Conservation (phyloP, 2,797 vertebrate species). For the Syngnathus rostellatus region DNA sequence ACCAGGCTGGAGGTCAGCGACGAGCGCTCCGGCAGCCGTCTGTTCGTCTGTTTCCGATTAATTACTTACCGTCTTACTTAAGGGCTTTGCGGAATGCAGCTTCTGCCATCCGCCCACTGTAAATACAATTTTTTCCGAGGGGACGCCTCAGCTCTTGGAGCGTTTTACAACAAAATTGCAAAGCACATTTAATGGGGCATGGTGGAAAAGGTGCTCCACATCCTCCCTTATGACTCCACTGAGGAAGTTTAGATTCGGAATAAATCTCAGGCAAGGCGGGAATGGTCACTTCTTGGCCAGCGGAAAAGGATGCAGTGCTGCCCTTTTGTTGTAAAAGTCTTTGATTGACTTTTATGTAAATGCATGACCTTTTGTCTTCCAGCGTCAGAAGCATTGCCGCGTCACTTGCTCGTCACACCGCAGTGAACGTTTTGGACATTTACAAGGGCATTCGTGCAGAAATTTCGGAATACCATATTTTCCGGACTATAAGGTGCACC, state of each 20-base stretch:
- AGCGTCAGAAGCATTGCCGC: conserved; percentile 27
- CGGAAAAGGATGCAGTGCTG: conserved; percentile 57
- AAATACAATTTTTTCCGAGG: conserved; percentile 11
- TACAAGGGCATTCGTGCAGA: neutral
- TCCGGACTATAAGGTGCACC: too few relatives aligned
- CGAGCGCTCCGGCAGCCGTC: neutral
- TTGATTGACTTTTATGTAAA: conserved; percentile 72
- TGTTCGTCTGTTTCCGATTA: neutral
- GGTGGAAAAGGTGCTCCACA: conserved; percentile 18
- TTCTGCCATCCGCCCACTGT: neutral
- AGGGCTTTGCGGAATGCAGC: neutral
- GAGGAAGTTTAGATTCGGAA: conserved; percentile 59
- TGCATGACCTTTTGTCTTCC: conserved; percentile 61
- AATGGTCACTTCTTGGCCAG: conserved; percentile 49
- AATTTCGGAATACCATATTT: neutral
- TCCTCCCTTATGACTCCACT: conserved; percentile 52
- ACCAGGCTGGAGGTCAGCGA: neutral
- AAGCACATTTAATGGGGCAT: conserved; percentile 31
- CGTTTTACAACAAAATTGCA: conserved; percentile 26
- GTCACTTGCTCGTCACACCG: neutral
- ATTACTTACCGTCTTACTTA: neutral
- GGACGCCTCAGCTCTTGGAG: conserved; percentile 10
- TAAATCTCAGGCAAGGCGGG: conserved; percentile 52
- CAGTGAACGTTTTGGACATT: neutral
- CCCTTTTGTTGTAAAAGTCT: conserved; percentile 52